A percentile compares a stretch with the other conserved stretches of the same genome.
phyloP scores from a whole-genome alignment of 1,140 invertebrate genomes.

The Ylistrum balloti region DNA sequence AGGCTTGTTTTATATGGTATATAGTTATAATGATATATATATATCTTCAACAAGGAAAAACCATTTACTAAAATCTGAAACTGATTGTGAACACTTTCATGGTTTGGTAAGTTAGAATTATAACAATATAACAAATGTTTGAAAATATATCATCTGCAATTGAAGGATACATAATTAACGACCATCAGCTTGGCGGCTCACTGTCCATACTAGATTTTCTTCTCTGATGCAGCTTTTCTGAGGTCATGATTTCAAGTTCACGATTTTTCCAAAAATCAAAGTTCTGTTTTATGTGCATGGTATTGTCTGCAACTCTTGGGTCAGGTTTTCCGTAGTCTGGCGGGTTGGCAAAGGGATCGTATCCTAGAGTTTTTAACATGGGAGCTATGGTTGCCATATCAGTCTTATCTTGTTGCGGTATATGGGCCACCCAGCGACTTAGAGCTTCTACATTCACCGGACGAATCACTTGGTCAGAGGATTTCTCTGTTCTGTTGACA shows the following conservation, averaged over 20 bases:
- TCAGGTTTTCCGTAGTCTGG: slow-evolving; percentile 96
- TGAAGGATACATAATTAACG: background rate
- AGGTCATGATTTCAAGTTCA: slow-evolving; percentile 67
- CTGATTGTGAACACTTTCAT: background rate
- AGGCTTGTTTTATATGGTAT: too few relatives aligned
- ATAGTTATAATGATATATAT: too few relatives aligned
- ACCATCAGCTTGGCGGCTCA: background rate
- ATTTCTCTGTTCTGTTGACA: slow-evolving; percentile 93
- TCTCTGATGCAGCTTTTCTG: slow-evolving; percentile 44
- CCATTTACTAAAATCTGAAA: too few relatives aligned
- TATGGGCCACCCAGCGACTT: slow-evolving; percentile 96
- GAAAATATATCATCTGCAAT: background rate
- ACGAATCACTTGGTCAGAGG: slow-evolving; percentile 99
- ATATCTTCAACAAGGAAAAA: too few relatives aligned
- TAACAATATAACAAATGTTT: background rate
- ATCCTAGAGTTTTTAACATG: slow-evolving; percentile 94
- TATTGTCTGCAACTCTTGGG: slow-evolving; percentile 92
- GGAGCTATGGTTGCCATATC: slow-evolving; percentile 96
- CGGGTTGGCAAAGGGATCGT: slow-evolving; percentile 96
- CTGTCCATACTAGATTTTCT: slow-evolving; percentile 19
- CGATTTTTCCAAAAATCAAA: slow-evolving; percentile 81
- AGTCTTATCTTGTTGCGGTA: slow-evolving; percentile 94
- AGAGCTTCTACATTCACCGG: slow-evolving; percentile 98
- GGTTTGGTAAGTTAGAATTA: background rate
- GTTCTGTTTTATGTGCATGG: slow-evolving; percentile 84